Percentiles rank a stretch among this genome's conserved stretches.
These are phyloP conservation scores for Mystacides longicornis DNA, from an alignment of 2,888 invertebrate species.

Conservation along the genomic window DNA sequence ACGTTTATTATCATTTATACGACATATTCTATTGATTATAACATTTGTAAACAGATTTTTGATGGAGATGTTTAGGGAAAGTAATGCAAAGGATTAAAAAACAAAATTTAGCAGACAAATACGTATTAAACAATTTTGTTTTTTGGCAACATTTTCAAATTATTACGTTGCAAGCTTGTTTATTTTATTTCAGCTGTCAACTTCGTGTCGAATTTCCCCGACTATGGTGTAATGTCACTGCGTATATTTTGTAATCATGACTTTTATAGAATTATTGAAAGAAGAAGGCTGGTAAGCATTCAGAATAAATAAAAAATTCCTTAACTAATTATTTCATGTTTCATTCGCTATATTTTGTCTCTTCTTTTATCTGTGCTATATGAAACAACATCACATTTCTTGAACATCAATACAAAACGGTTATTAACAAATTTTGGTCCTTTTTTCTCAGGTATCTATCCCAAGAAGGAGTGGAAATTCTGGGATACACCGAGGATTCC, in stretches of 20 bases:
- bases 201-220: constrained; percentile 36
- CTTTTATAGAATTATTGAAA: constrained; percentile 54
- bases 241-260: constrained; percentile 45
- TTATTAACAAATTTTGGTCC: constrained; percentile 28
- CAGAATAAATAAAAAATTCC: neutral
- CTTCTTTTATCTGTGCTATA: too few relatives aligned
- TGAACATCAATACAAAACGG: constrained; percentile 12
- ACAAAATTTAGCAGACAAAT: too few relatives aligned
- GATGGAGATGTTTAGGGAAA: too few relatives aligned
- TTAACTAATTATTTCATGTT: neutral
- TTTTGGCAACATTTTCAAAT: constrained; percentile 7
- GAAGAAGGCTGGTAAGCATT: constrained; percentile 58
- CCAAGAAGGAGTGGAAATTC: constrained; percentile 59
- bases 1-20: too few relatives aligned
- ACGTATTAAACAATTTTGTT: too few relatives aligned
- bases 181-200: constrained; percentile 6
- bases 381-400: too few relatives aligned
- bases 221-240: constrained; percentile 38
- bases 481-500: constrained; percentile 57
- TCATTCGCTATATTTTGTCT: neutral
- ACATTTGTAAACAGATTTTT: too few relatives aligned
- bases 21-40: too few relatives aligned
- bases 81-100: too few relatives aligned
- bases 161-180: constrained; percentile 11
- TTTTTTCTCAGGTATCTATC: constrained; percentile 61